phyloP scores from a whole-genome alignment of 2,888 invertebrate species.

The Orthonevra nobilis region DNA sequence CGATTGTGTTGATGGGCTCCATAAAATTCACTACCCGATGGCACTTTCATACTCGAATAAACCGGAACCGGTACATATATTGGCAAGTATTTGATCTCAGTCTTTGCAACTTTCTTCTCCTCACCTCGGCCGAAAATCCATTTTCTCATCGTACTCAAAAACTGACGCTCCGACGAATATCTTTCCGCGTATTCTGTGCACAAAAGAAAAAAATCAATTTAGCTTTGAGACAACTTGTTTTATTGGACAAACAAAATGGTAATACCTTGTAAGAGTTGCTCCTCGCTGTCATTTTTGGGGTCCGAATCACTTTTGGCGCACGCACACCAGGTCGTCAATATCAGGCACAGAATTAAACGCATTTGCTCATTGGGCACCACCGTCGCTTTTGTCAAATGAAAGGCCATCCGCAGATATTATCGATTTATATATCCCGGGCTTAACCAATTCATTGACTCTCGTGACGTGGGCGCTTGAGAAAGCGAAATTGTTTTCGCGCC shows the following conservation, averaged over 20 bases:
- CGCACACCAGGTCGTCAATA: background rate
- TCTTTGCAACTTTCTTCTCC: background rate
- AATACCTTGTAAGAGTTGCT: constrained; percentile 5
- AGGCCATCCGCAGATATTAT: background rate
- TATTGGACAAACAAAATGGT: too few relatives aligned
- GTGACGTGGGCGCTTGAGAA: too few relatives aligned
- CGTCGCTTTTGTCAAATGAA: constrained; percentile 3
- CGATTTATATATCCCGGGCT: constrained; percentile 20
- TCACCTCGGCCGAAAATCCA: constrained; percentile 11
- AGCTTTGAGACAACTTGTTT: too few relatives aligned
- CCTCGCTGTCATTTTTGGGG: background rate
- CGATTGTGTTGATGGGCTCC: constrained; percentile 11
- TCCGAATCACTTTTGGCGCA: background rate
- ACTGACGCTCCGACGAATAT: constrained; percentile 1
- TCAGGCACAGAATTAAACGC: constrained; percentile 5
- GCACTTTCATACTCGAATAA: background rate
- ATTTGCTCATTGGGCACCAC: constrained; percentile 6
- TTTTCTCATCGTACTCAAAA: background rate
- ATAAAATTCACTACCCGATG: background rate
- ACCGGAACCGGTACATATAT: constrained; percentile 37
- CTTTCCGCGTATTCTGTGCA: background rate
- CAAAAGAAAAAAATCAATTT: too few relatives aligned
- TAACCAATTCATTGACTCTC: too few relatives aligned
- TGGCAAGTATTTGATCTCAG: constrained; percentile 23
- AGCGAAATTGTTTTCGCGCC: constrained; percentile 1